Conservation (phyloP, 1,140 invertebrate genomes). For the Drosophila lowei region DNA sequence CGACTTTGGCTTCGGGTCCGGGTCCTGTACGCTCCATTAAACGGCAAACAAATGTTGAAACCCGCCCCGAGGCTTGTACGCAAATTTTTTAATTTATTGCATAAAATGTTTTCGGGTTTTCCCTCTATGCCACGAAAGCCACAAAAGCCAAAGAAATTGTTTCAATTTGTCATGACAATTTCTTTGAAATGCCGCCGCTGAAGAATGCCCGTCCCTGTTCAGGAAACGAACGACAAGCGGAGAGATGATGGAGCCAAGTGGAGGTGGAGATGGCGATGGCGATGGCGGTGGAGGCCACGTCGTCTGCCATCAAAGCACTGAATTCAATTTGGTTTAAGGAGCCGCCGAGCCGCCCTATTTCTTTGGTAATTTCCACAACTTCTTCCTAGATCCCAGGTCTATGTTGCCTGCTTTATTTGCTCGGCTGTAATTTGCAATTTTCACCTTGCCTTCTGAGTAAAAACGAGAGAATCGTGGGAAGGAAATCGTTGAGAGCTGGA, state of each 20-base stretch:
- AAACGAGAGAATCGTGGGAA: slow-evolving; percentile 38
- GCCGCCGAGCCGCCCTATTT: slow-evolving; percentile 46
- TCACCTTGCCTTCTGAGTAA: slow-evolving; percentile 54
- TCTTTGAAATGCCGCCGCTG: slow-evolving; percentile 67
- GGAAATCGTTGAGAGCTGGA: slow-evolving; percentile 66
- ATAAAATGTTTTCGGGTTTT: slow-evolving; percentile 66
- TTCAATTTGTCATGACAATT: slow-evolving; percentile 82
- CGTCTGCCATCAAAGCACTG: slow-evolving; percentile 57
- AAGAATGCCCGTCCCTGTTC: slow-evolving; percentile 31
- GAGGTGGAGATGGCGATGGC: not conserved
- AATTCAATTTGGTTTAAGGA: slow-evolving; percentile 77
- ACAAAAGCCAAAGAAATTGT: slow-evolving; percentile 80
- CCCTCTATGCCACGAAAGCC: slow-evolving; percentile 45
- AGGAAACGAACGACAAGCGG: not conserved
- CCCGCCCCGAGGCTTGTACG: slow-evolving; percentile 49
- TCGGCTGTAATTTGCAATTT: slow-evolving; percentile 79
- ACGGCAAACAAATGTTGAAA: slow-evolving; percentile 67
- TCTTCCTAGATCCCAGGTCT: slow-evolving; percentile 40
- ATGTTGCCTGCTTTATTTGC: slow-evolving; percentile 67
- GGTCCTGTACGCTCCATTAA: slow-evolving; percentile 68
- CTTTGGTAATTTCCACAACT: slow-evolving; percentile 57
- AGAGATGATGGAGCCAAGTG: not conserved
- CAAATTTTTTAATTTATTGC: slow-evolving; percentile 81
- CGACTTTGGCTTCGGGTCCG: not conserved
- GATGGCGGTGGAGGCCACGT: slow-evolving; percentile 7